Base-by-base conservation (phyloP, 2,797 vertebrate genomes). In the Danio kyathit region DNA sequence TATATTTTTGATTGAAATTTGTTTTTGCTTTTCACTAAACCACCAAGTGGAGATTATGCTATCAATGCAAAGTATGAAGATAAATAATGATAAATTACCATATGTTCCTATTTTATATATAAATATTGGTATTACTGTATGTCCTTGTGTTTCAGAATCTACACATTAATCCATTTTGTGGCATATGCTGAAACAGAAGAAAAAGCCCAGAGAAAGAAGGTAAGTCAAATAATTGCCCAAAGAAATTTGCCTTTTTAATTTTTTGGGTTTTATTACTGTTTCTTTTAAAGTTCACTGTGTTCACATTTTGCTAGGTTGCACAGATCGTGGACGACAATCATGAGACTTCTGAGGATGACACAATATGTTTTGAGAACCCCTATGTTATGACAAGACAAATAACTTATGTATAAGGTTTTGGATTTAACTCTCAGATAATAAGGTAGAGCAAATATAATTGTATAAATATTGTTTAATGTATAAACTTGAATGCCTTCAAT, bases 131-230 rank as follows among this genome's bases (percentile, higher is more conserved):
- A 29, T 48, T 49, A n/a, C n/a, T n/a, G n/a, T n/a, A 40, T 67
- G 21, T 66, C 63, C 0, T 54, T 59, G 17, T 40, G 8, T 65
- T 72, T 14, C 51, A 87, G 86, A 82, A 77, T 88, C 74, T 86
- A 85, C 66, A 86, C 85, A 6, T 71, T 85, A 70, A 88, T 85
- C 29, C 87, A 88, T 74, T 84, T 84, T 59, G 67, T 87, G 82
- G 73, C 86, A 6, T 87, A 80, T 65, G 21, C 76, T 59, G 82
- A 73, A 43, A 86, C 86, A 29, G 84, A 87, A 48, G 57, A 12
- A 5, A 84, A 82, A 67, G 38, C 59, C 66, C 4, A 6, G 7
- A 59, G n/a, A 52, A 83, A 74, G 43, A 17, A 67, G 72, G 65
- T 75, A 6, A 76, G 66, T n/a, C 59, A 64, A 44, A 17, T 2